These are phyloP conservation scores for Crypturellus undulatus DNA, from an alignment of 2,113 vertebrate species.

Conservation along the genomic window DNA sequence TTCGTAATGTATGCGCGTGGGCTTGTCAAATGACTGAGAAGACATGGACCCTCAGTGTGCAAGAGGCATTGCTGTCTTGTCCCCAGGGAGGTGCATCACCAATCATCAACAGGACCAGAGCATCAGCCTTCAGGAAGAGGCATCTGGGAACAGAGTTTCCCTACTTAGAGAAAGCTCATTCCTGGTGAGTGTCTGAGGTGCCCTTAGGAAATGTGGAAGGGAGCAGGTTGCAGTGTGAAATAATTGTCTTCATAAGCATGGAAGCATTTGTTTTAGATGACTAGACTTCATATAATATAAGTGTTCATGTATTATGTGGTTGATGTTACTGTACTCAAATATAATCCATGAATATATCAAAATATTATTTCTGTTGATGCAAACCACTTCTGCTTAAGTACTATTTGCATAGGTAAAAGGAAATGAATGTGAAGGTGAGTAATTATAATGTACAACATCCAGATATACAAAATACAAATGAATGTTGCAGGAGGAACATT, in stretches of 20 bases:
- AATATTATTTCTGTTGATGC: neutral
- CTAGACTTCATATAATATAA: neutral
- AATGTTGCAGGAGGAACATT: neutral
- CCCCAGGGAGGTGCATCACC: neutral
- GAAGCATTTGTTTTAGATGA: neutral
- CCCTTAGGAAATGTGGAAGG: neutral
- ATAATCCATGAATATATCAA: neutral
- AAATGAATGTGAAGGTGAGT: neutral
- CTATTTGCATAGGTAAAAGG: neutral
- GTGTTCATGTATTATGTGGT: neutral
- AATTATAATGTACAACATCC: neutral
- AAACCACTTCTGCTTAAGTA: neutral
- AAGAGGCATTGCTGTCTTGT: neutral
- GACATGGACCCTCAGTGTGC: fast-evolving
- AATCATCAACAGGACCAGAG: fast-evolving
- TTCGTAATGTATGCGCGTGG: fast-evolving
- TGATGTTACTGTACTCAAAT: neutral
- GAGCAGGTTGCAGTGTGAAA: neutral
- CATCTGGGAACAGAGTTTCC: neutral
- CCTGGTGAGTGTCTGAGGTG: neutral
- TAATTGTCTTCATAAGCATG: neutral
- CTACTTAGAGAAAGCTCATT: neutral
- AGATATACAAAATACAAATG: neutral
- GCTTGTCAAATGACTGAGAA: fast-evolving
- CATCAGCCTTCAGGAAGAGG: neutral